Conservation (phyloP, 2,797 vertebrate genomes). For the Siniperca undulata region DNA sequence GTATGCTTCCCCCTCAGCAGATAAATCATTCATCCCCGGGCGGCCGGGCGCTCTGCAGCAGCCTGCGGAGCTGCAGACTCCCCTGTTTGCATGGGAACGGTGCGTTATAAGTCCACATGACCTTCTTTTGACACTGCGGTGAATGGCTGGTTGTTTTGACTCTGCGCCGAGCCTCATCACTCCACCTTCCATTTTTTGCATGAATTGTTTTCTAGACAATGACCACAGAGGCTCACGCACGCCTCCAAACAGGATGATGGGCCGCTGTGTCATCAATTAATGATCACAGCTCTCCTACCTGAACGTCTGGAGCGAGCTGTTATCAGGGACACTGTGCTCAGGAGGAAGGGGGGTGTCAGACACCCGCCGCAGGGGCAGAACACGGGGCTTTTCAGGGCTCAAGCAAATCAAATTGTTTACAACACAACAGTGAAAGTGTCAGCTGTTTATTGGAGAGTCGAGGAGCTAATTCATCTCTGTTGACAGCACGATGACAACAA, state of each 20-base stretch:
- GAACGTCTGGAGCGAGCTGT: conserved; percentile 11
- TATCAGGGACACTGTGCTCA: conserved; percentile 9
- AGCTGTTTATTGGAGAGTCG: conserved; percentile 25
- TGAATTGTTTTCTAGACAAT: conserved; percentile 49
- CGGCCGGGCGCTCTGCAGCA: conserved; percentile 20
- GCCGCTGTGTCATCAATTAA: conserved; percentile 55
- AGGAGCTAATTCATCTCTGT: conserved; percentile 23
- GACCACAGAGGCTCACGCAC: conserved; percentile 30
- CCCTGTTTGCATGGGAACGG: conserved; percentile 40
- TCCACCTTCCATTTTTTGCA: conserved; percentile 28
- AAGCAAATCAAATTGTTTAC: conserved; percentile 28
- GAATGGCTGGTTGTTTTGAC: conserved; percentile 46
- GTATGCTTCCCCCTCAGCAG: conserved; percentile 42
- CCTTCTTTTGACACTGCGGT: conserved; percentile 60
- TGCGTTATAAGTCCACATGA: conserved; percentile 31
- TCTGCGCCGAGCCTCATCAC: conserved; percentile 41
- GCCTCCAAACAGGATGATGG: conserved; percentile 24
- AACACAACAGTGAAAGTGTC: conserved; percentile 25
- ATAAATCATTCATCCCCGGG: conserved; percentile 71
- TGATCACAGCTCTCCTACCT: conserved; percentile 36
- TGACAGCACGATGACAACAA: conserved; percentile 20
- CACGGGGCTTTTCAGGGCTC: neutral
- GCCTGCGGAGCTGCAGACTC: conserved; percentile 31
- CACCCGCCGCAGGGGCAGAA: neutral
- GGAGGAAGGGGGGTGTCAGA: neutral